Conservation (phyloP, 2,113 vertebrate genomes). For the Nyctereutes procyonoides region DNA sequence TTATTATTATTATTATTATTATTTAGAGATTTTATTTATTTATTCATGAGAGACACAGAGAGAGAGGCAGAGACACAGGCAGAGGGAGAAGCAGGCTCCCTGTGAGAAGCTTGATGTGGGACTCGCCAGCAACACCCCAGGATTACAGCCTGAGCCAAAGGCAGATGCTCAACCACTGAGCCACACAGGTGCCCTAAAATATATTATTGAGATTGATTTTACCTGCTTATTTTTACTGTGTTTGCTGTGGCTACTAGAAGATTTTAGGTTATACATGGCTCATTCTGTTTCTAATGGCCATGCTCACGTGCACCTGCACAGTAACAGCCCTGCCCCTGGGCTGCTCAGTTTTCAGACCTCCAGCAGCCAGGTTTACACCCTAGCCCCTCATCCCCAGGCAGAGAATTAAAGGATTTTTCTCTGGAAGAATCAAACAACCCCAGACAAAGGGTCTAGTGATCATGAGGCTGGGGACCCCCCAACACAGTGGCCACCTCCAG, state of each 20-base stretch:
- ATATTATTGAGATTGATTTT: neutral
- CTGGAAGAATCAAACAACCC: neutral
- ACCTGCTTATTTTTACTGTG: neutral
- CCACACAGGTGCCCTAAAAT: neutral
- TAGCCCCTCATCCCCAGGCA: neutral
- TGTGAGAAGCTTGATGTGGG: too few relatives aligned
- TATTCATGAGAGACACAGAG: too few relatives aligned
- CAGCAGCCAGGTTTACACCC: neutral
- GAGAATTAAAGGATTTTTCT: neutral
- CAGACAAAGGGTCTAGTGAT: neutral
- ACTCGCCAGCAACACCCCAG: too few relatives aligned
- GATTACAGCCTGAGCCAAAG: too few relatives aligned
- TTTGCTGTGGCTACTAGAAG: neutral
- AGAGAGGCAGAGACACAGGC: too few relatives aligned
- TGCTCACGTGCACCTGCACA: fast-evolving
- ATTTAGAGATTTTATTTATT: too few relatives aligned
- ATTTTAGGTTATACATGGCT: neutral
- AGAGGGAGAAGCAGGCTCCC: too few relatives aligned
- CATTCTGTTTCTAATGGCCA: neutral
- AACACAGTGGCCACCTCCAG: neutral
- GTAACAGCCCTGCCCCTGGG: fast-evolving
- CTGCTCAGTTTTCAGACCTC: neutral
- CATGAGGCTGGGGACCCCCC: neutral
- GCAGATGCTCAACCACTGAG: too few relatives aligned
- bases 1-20: too few relatives aligned